A percentile compares a stretch with the other conserved stretches of the same genome.
These are phyloP conservation scores for Orthochromis malagaraziensis DNA, from an alignment of 2,113 vertebrate genomes.

Conservation along the genomic window DNA sequence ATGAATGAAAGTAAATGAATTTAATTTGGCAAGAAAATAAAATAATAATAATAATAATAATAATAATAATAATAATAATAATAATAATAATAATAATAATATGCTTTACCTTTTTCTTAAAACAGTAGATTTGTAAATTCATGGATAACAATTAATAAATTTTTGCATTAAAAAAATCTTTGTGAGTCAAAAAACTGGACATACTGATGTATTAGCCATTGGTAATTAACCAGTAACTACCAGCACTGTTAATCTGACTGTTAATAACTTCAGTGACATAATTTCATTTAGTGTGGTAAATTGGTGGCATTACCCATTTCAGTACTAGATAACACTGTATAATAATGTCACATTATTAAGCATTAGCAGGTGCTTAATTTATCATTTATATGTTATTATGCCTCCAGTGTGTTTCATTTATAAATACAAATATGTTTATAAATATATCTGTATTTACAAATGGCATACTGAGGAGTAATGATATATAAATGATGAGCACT, in stretches of 20 bases:
- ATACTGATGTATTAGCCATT: background rate
- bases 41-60: background rate
- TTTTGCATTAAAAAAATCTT: background rate
- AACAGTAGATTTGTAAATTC: background rate
- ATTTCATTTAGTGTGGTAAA: background rate
- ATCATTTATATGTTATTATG: background rate
- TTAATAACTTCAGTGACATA: background rate
- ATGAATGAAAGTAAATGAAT: fast-evolving
- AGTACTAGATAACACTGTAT: background rate
- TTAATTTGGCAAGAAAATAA: background rate
- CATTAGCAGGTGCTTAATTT: background rate
- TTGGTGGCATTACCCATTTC: fast-evolving
- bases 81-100: background rate
- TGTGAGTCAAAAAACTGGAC: background rate
- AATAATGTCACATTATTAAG: background rate
- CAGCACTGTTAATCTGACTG: background rate
- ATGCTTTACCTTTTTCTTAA: fast-evolving
- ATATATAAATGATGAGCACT: background rate
- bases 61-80: fast-evolving
- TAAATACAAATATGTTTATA: background rate
- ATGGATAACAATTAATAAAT: background rate
- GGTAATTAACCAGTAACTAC: background rate
- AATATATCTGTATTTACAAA: background rate
- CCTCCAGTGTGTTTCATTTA: background rate
- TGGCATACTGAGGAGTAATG: background rate